Evolutionary conservation across 2,113 vertebrate genomes (phyloP).

Genomic region (Colius striatus): DNA sequence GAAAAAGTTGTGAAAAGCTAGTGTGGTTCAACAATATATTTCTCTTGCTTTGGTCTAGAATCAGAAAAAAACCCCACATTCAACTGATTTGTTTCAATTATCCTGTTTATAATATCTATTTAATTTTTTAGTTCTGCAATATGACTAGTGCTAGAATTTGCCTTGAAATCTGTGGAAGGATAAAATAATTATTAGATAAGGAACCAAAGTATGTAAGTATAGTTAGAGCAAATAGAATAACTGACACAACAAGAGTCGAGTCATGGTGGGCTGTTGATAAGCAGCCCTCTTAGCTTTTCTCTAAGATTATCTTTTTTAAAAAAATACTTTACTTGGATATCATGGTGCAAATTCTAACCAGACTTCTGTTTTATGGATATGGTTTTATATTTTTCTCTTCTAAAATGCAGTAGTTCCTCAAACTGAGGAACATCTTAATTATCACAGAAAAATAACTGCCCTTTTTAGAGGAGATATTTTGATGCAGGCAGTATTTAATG

Average conservation of each 20-base stretch:
- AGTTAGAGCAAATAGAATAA: background rate
- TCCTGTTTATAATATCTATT: background rate
- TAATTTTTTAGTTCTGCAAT: background rate
- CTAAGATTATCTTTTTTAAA: background rate
- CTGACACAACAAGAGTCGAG: background rate
- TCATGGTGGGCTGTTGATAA: background rate
- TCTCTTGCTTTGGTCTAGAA: background rate
- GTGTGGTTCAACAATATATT: background rate
- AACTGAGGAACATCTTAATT: background rate
- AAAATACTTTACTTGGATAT: background rate
- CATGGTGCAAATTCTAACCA: background rate
- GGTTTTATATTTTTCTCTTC: background rate
- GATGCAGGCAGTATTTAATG: background rate
- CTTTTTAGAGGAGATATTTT: background rate
- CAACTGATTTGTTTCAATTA: background rate
- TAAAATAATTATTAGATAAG: background rate
- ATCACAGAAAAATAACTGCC: background rate
- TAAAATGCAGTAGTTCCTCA: background rate
- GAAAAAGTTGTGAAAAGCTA: background rate
- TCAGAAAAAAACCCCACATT: background rate
- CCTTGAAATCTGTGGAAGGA: background rate
- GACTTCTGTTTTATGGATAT: background rate
- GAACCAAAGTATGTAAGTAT: background rate
- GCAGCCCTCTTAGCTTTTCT: background rate
- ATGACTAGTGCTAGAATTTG: background rate